These are phyloP conservation scores for Gracilinanus agilis DNA, from an alignment of 2,113 vertebrate genomes.

Conservation along the genomic window DNA sequence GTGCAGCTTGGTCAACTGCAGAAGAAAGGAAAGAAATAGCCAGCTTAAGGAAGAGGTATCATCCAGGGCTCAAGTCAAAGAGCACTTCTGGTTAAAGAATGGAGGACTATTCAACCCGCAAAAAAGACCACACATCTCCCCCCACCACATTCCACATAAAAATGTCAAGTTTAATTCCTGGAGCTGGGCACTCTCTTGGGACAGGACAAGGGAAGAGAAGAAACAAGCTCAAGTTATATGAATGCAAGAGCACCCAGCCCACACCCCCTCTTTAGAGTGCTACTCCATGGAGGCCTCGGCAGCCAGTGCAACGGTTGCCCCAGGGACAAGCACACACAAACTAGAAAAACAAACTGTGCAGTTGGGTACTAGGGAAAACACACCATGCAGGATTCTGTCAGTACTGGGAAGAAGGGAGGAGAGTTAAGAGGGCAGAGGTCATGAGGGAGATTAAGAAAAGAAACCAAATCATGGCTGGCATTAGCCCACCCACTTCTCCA, in stretches of 20 bases:
- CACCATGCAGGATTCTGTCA: conserved; percentile 81
- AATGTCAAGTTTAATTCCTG: conserved; percentile 32
- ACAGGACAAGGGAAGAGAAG: conserved; percentile 53
- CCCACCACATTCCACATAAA: conserved; percentile 42
- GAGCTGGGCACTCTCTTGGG: conserved; percentile 18
- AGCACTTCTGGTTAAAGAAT: conserved; percentile 52
- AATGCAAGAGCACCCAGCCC: conserved; percentile 60
- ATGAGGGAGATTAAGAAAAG: conserved; percentile 55
- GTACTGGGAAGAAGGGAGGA: conserved; percentile 67
- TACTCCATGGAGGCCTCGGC: conserved; percentile 76
- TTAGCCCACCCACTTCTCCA: neutral
- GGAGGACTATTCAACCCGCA: conserved; percentile 49
- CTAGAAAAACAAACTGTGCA: conserved; percentile 80
- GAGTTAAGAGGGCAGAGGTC: conserved; percentile 42
- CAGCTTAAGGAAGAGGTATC: conserved; percentile 75
- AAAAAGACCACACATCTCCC: conserved; percentile 39
- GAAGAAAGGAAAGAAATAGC: conserved; percentile 70
- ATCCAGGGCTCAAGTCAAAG: conserved; percentile 28
- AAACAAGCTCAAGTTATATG: conserved; percentile 48
- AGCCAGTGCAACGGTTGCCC: conserved; percentile 77
- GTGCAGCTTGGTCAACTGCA: conserved; percentile 98
- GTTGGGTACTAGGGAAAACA: conserved; percentile 76
- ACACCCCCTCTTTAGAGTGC: conserved; percentile 67
- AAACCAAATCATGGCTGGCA: conserved; percentile 60
- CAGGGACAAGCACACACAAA: conserved; percentile 81